Evolutionary conservation across 2,113 vertebrate genomes (phyloP).

Genomic region (Chaetorhynchus papuensis): DNA sequence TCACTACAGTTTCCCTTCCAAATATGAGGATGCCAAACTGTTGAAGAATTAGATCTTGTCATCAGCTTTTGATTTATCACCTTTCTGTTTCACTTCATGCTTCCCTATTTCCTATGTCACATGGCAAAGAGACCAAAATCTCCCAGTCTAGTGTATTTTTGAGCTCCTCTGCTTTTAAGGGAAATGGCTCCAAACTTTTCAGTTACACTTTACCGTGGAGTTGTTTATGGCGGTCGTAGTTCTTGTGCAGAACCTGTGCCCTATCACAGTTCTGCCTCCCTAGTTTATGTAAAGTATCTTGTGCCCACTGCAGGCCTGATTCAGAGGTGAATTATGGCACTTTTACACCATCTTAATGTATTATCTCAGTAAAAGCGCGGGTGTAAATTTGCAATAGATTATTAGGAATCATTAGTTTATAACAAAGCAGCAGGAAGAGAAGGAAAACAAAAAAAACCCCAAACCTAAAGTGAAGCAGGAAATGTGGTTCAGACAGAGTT

Average conservation of each 20-base stretch:
- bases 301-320: not conserved
- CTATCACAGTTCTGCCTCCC: not conserved
- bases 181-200: not conserved
- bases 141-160: not conserved
- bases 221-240: not conserved
- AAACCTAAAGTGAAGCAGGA: not conserved
- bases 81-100: not conserved
- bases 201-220: not conserved
- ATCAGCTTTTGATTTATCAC: not conserved
- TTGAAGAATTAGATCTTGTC: not conserved
- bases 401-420: not conserved
- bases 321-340: not conserved
- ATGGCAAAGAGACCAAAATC: not conserved
- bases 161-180: not conserved
- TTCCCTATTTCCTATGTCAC: not conserved
- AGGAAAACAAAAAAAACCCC: not conserved
- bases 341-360: not conserved
- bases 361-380: not conserved
- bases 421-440: not conserved
- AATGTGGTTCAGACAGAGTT: not conserved
- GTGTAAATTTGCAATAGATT: not conserved
- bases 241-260: not conserved
- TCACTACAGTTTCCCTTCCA: not conserved
- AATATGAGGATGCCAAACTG: not conserved
- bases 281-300: not conserved